Base-by-base conservation (phyloP, 2,113 vertebrate genomes). In the Aspidoscelis tigris region DNA sequence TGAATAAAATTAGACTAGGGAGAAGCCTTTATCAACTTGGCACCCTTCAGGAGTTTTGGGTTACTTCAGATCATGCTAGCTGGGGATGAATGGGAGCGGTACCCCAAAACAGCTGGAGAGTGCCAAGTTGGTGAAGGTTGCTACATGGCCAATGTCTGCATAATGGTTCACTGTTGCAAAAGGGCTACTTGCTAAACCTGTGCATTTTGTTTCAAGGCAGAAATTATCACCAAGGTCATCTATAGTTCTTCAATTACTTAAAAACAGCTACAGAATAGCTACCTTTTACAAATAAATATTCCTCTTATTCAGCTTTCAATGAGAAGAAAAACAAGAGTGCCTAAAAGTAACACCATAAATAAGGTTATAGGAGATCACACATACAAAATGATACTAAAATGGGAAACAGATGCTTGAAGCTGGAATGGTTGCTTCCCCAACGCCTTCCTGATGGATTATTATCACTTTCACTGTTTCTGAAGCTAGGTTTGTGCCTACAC, bases 401-500 rank as follows among this genome's bases (percentile, higher is more conserved):
- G 79, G 39, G 9, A 61, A 69, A 12, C 55, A 26, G 47, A 70
- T 70, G 7, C 55, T 12, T 70, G 8, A 10, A 41, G 22, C 18
- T 58, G 21, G 21, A 65, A 24, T 6, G 11, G 20, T 7, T 64
- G 22, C 14, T 64, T 82, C 39, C 7, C 7, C 8, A 74, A 41
- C 18, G 16, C 24, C 21, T 39, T 26, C 26, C 26, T 41, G 7
- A n/a, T 78, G 18, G 1, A 84, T 22, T 33, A 41, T 12, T n/a
- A 72, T 22, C 47, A 72, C 10, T 14, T 39, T 85, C 53, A 33
- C 68, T 84, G 78, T 2, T 83, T 84, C 69, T 83, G 84, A 11
- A 86, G 3, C 53, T 47, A 82, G 76, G 65, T 41, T 66, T 83
- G 50, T 84, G 76, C 77, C 33, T 83, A 71, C 87, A 89, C 14